Base-by-base conservation (phyloP, 2,113 vertebrate genomes). In the Balaeniceps rex region DNA sequence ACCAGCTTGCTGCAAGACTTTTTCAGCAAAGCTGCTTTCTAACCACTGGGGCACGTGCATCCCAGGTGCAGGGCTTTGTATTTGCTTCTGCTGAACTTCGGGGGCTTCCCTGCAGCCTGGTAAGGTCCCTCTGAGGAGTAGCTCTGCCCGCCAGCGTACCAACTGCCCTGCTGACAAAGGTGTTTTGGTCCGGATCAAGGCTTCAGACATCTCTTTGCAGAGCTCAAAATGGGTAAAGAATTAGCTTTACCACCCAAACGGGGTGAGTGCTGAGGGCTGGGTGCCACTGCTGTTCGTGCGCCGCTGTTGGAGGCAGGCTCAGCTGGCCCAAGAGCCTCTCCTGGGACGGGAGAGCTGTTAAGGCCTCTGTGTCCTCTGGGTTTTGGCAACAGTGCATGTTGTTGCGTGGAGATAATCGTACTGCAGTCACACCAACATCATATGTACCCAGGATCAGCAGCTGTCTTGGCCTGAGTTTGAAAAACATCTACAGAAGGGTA, bases 251-350 rank as follows among this genome's bases (percentile, higher is more conserved):
- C 38, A n/a, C 61, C 33, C 7, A 21, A 29, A 31, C 0, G 0
- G 22, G 18, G 19, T 0, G 4, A 57, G 19, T 69, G 44, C 72
- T 0, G 1, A 74, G 34, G 76, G 40, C 46, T 60, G 82, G 14
- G 14, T 78, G 65, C 52, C 4, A 0, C 17, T 0, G 1, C 29
- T 12, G 8, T 25, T 54, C 0, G 0, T 26, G 46, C 52, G 19
- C 25, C 1, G 0, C 29, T 25, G 36, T 42, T 4, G 16, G 66
- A 52, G 83, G 38, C 44, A 34, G 44, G 36, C 54, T 76, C 21
- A 47, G 26, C 2, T 3, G 54, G 33, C 38, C n/a, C 2, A 2
- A 52, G 47, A 51, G 86, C 31, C 55, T 77, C 74, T 87, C 49
- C 33, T 70, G 66, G 78, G 65, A 21, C 74, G 68, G 78, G 21